phyloP scores from a whole-genome alignment of 2,797 vertebrate genomes.

The Danio tinwini region DNA sequence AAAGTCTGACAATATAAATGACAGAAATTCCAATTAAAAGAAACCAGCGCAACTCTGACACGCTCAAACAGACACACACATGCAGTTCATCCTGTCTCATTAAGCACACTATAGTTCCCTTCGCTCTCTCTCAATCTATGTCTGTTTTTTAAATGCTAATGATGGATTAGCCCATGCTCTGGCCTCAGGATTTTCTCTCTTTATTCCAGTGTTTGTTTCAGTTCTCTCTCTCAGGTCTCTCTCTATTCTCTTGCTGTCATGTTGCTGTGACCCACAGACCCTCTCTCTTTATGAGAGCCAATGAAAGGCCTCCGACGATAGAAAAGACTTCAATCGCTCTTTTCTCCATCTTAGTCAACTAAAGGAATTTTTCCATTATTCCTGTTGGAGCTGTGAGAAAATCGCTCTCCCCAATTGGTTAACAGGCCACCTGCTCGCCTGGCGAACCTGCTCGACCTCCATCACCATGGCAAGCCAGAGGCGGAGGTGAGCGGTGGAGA shows the following conservation, averaged over 20 bases:
- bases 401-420: conserved; percentile 43
- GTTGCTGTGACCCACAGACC: conserved; percentile 44
- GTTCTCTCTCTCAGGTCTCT: conserved; percentile 55
- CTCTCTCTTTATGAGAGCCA: conserved; percentile 40
- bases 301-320: conserved; percentile 54
- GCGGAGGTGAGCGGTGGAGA: conserved; percentile 55
- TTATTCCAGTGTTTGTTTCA: conserved; percentile 44
- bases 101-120: conserved; percentile 38
- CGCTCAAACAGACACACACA: conserved; percentile 12
- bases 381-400: conserved; percentile 48
- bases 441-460: conserved; percentile 42
- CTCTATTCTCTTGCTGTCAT: conserved; percentile 54
- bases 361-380: conserved; percentile 56
- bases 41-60: neutral
- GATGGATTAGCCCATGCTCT: conserved; percentile 56
- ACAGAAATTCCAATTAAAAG: conserved; percentile 48
- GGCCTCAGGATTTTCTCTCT: conserved; percentile 52
- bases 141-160: conserved; percentile 60
- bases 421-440: conserved; percentile 51
- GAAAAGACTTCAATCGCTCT: conserved; percentile 52
- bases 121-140: conserved; percentile 40
- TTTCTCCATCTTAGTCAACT: conserved; percentile 34
- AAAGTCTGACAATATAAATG: conserved; percentile 41
- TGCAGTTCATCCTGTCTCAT: conserved; percentile 42
- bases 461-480: conserved; percentile 46